Evolutionary conservation across 2,888 invertebrate species (phyloP).

Genomic region (Chaetogeoica ovagalla): DNA sequence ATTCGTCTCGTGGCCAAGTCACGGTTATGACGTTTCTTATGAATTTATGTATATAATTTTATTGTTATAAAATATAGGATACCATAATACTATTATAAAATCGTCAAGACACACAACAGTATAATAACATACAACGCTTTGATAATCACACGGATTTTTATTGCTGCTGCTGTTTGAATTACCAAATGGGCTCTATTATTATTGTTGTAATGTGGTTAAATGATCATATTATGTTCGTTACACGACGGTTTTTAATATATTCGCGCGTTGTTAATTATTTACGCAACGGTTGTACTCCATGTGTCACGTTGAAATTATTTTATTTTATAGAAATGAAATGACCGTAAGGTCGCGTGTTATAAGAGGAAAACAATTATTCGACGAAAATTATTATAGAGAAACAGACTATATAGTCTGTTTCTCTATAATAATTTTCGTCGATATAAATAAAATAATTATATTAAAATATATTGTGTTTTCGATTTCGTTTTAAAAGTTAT

Average conservation of each 20-base stretch:
- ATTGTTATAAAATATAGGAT: conserved; percentile 38
- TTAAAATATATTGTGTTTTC: too few species aligned
- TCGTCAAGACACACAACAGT: conserved; percentile 13
- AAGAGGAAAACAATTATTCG: too few species aligned
- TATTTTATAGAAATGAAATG: too few species aligned
- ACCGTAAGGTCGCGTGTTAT: too few species aligned
- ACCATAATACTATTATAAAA: conserved; percentile 24
- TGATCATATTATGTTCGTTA: not conserved
- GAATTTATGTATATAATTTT: conserved; percentile 23
- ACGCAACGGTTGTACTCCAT: too few species aligned
- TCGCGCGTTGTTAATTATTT: not conserved
- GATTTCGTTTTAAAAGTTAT: too few species aligned
- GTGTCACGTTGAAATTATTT: too few species aligned
- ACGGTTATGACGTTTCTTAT: conserved; percentile 33
- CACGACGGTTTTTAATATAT: not conserved
- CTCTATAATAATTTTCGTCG: too few species aligned
- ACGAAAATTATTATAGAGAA: too few species aligned
- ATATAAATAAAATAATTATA: too few species aligned
- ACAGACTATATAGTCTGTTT: too few species aligned
- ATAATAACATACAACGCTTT: not conserved
- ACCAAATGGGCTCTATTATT: not conserved
- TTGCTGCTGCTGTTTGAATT: conserved; percentile 5
- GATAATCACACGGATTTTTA: conserved; percentile 13
- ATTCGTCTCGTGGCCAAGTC: conserved; percentile 29
- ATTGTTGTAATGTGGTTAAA: conserved; percentile 2